Base-by-base conservation (phyloP, 1,140 invertebrate genomes). In the Cryptotermes secundus region DNA sequence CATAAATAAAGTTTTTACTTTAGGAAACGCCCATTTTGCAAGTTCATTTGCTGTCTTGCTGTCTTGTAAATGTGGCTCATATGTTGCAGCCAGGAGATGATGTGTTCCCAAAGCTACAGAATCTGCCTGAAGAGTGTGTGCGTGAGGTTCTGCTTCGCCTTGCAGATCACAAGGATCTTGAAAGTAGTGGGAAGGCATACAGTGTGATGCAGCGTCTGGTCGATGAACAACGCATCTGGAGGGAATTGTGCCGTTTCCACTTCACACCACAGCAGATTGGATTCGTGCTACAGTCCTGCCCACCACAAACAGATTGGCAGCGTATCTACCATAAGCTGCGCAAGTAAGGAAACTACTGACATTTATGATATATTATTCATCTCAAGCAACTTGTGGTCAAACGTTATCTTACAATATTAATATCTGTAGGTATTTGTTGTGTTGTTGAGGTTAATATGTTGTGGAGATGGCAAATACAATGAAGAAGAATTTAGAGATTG, bases 101-200 rank as follows among this genome's bases (percentile, higher is more conserved):
- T 89, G 94, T 95, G 83, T 92, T 93, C 87, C 94, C 96, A 19
- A 96, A 96, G 87, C 93, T 99, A 87, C 92, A 96, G 79, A 96
- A 99, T 89, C 91, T 99, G 81, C 98, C 98, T 34, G 95, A 96
- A 87, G 98, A 99, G 89, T 97, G 97, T 88, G 93, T 99, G 65
- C 93, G 97, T 72, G 95, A 98, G 89, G 96, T 99, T 83, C 92
- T 99, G 81, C 90, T 97, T 24, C 93, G 97, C 88, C 93, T 99
- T 87, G 94, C 95, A 83, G 97, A 99, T 90, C 97, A 99, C 90
- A 94, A 94, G 88, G 97, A 99, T 89, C 92, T 99, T 87, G 93
- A 96, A 86, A 94, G 92, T 81, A 91, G 93, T 12, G 94, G 90
- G 86, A 93, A 90, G 92, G 94, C 95, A 7, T 95, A 94, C 91